phyloP scores from a whole-genome alignment of 2,797 vertebrate species.

The Anguilla anguilla region DNA sequence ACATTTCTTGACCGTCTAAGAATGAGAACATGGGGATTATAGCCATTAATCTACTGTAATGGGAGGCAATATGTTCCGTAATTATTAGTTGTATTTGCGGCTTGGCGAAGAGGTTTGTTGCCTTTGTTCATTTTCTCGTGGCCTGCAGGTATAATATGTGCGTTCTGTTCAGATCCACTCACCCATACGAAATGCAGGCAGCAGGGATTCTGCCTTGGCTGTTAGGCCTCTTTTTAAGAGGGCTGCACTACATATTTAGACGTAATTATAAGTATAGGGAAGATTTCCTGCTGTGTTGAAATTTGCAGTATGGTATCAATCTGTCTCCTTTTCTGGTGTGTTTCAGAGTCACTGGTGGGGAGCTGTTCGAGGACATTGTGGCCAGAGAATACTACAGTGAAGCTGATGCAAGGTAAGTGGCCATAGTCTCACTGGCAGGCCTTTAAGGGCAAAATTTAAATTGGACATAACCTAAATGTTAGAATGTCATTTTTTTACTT shows the following conservation, averaged over 20 bases:
- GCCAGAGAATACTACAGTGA: constrained; percentile 98
- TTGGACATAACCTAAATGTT: background rate
- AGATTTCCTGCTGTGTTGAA: background rate
- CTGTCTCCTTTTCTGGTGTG: background rate
- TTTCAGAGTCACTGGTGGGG: constrained; percentile 92
- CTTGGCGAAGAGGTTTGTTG: background rate
- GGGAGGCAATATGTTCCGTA: background rate
- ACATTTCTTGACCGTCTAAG: constrained; percentile 1
- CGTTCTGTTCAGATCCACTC: background rate
- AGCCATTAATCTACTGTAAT: constrained; percentile 15
- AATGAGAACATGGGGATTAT: constrained; percentile 7
- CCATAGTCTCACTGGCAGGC: constrained; percentile 11
- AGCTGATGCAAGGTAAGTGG: constrained; percentile 94
- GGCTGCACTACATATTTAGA: background rate
- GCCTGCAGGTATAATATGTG: background rate
- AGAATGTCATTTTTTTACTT: background rate
- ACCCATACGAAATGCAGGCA: background rate
- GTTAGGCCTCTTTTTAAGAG: background rate
- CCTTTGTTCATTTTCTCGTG: background rate
- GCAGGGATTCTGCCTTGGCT: background rate
- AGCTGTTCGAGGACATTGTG: constrained; percentile 97
- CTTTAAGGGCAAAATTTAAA: background rate
- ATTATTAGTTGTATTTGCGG: constrained; percentile 12
- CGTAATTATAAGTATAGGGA: background rate
- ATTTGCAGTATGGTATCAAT: background rate